These are phyloP conservation scores for Percopsis transmontana DNA, from an alignment of 2,113 vertebrate species.

Conservation along the genomic window DNA sequence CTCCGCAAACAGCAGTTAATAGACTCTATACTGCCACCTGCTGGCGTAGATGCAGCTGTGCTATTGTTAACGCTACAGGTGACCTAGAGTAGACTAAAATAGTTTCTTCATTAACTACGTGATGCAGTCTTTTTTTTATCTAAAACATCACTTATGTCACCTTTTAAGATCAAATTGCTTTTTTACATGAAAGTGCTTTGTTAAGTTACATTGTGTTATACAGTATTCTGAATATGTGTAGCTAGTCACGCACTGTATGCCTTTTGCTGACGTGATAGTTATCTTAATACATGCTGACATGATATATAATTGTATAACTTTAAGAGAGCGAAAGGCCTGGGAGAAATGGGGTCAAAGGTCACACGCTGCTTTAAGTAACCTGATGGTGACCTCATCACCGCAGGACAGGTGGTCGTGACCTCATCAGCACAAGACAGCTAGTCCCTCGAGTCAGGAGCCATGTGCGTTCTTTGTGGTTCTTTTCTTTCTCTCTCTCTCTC, in stretches of 20 bases:
- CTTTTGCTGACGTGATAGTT: neutral
- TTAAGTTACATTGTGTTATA: neutral
- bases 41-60: too few relatives aligned
- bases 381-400: constrained; percentile 62
- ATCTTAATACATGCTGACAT: neutral
- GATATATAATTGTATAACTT: neutral
- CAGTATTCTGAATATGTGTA: neutral
- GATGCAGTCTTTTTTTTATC: too few relatives aligned
- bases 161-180: neutral
- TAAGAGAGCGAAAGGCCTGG: neutral
- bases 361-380: constrained; percentile 46
- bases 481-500: constrained; percentile 8
- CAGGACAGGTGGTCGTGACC: constrained; percentile 42
- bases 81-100: too few relatives aligned
- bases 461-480: neutral
- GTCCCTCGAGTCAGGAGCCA: constrained; percentile 4
- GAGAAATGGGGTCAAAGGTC: constrained; percentile 39
- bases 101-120: too few relatives aligned
- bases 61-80: too few relatives aligned
- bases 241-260: neutral
- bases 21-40: too few relatives aligned
- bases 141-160: neutral
- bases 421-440: neutral
- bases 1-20: too few relatives aligned
- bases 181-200: neutral